A percentile compares a stretch with the other conserved stretches of the same genome.
Evolutionary conservation across 1,140 invertebrate species (phyloP).

Genomic region (Dendroctonus ponderosae): DNA sequence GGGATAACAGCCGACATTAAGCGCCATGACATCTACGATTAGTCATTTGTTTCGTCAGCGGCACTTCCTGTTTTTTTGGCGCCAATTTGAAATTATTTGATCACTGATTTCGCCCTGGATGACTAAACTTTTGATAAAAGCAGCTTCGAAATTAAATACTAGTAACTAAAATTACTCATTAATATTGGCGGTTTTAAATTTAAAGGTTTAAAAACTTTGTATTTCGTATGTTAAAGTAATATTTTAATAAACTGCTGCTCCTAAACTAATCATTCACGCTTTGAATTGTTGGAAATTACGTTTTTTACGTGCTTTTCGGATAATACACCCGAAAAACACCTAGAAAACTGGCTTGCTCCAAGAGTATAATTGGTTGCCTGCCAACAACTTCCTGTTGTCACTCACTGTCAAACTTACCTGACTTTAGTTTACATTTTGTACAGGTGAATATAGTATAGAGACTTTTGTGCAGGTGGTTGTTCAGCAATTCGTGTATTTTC

Average conservation of each 20-base stretch:
- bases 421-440: slow-evolving; percentile 21
- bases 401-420: not conserved
- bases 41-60: slow-evolving; percentile 32
- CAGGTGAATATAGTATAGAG: slow-evolving; percentile 10
- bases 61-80: slow-evolving; percentile 18
- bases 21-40: slow-evolving; percentile 21
- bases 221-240: not conserved
- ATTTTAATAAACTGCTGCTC: not conserved
- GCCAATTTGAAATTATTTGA: not conserved
- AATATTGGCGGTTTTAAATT: not conserved
- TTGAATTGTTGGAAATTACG: not conserved
- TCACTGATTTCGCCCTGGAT: not conserved
- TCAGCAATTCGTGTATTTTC: not conserved
- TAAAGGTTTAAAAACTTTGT: not conserved
- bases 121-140: not conserved
- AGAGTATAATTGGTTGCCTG: too few species aligned
- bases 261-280: not conserved
- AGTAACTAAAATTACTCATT: not conserved
- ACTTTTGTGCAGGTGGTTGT: slow-evolving; percentile 20
- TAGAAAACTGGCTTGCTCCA: too few species aligned
- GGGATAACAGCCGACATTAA: slow-evolving; percentile 21
- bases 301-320: not conserved
- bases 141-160: not conserved
- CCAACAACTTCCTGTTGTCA: not conserved
- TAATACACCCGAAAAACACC: too few species aligned